phyloP scores from a whole-genome alignment of 2,797 vertebrate species.

The Gambusia yucatana region DNA sequence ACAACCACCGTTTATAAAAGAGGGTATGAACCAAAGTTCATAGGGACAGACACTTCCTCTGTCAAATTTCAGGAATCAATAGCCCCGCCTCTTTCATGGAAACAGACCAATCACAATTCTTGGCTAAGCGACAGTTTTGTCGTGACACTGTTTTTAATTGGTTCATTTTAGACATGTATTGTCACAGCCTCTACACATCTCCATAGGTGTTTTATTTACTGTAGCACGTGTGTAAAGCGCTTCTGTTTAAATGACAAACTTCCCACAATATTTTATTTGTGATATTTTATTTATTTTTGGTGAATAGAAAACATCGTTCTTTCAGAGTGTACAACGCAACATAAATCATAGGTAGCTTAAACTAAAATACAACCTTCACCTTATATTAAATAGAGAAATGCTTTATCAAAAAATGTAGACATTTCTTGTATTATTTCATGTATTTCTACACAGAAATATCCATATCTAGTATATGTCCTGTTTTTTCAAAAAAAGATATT shows the following conservation, averaged over 20 bases:
- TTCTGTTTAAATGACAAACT: neutral
- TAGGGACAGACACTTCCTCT: slow-evolving; percentile 15
- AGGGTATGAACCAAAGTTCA: neutral
- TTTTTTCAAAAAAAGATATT: neutral
- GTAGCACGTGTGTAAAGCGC: neutral
- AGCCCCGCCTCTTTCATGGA: slow-evolving; percentile 40
- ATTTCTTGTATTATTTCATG: neutral
- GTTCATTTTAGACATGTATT: neutral
- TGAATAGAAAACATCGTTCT: neutral
- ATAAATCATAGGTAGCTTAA: neutral
- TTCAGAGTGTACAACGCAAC: neutral
- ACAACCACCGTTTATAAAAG: neutral
- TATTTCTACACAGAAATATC: neutral
- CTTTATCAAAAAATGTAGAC: neutral
- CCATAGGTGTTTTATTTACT: neutral
- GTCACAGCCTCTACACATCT: neutral
- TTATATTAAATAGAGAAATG: neutral
- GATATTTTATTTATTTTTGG: neutral
- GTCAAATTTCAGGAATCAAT: neutral
- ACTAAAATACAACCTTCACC: neutral
- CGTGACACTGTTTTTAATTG: slow-evolving; percentile 14
- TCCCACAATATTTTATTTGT: neutral
- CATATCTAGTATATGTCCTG: neutral
- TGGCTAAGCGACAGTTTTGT: neutral
- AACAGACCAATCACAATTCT: slow-evolving; percentile 51